phyloP scores from a whole-genome alignment of 2,888 invertebrate species.

The Callosobruchus maculatus region DNA sequence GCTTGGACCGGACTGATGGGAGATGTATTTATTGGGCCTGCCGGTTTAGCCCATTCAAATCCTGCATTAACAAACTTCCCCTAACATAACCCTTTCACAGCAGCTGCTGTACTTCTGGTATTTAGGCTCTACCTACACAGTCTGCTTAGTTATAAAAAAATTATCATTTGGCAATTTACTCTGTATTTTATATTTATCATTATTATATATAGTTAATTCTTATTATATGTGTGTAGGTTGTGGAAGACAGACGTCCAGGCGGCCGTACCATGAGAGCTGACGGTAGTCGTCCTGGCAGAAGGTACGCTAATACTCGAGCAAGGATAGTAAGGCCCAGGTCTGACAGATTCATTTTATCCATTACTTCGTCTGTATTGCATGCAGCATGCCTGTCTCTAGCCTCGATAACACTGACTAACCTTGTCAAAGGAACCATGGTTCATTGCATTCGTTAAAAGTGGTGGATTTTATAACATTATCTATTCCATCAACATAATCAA shows the following conservation, averaged over 20 bases:
- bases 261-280: conserved; percentile 35
- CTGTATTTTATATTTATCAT: no score
- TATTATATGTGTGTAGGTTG: conserved; percentile 13
- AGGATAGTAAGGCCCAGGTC: conserved; percentile 46
- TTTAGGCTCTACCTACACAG: no score
- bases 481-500: no score
- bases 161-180: no score
- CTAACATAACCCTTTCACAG: no score
- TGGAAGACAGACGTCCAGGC: conserved; percentile 37
- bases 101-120: no score
- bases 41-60: no score
- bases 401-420: not conserved
- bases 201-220: no score
- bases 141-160: no score
- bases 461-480: not conserved
- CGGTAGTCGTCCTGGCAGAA: conserved; percentile 39
- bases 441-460: not conserved
- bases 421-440: not conserved
- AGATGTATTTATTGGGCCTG: no score
- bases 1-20: no score
- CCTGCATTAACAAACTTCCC: no score
- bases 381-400: not conserved
- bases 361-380: not conserved
- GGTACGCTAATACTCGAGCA: conserved; percentile 44
- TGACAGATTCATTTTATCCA: conserved; percentile 30